Evolutionary conservation across 2,888 invertebrate genomes (phyloP).

Genomic region (Leptinotarsa peninsularis): DNA sequence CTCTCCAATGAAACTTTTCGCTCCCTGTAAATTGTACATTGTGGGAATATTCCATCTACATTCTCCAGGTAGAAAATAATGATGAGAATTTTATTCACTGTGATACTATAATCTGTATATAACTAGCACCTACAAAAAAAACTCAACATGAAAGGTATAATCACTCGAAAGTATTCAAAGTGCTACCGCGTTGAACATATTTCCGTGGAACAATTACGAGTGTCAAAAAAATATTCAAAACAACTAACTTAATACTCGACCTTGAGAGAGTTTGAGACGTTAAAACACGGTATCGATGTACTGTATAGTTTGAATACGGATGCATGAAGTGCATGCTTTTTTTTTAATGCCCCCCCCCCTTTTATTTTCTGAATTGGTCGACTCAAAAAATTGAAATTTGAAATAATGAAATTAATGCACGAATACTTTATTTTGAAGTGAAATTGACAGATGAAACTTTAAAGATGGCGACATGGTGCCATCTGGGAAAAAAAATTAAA

Average conservation of each 20-base stretch:
- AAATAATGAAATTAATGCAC: too few species aligned
- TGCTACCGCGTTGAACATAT: conserved; percentile 51
- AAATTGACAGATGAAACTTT: too few species aligned
- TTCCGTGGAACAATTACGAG: conserved; percentile 51
- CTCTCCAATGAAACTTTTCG: too few species aligned
- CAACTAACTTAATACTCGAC: conserved; percentile 44
- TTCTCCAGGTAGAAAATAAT: conserved; percentile 22
- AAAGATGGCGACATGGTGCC: too few species aligned
- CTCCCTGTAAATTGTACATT: background rate
- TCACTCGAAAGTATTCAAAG: conserved; percentile 52
- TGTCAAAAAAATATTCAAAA: conserved; percentile 43
- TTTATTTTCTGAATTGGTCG: too few species aligned
- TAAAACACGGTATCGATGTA: background rate
- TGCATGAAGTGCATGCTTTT: background rate
- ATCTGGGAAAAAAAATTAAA: too few species aligned
- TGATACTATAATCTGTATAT: conserved; percentile 29
- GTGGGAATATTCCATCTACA: conserved; percentile 27
- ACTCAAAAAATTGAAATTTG: too few species aligned
- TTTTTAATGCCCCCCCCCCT: too few species aligned
- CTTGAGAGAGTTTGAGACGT: conserved; percentile 32
- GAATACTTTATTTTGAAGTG: too few species aligned
- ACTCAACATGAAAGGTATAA: conserved; percentile 52
- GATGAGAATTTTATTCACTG: conserved; percentile 37
- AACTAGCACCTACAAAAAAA: conserved; percentile 38
- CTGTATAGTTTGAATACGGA: background rate